Base-by-base conservation (phyloP, 2,888 invertebrate species). In the Amphipyra berbera region DNA sequence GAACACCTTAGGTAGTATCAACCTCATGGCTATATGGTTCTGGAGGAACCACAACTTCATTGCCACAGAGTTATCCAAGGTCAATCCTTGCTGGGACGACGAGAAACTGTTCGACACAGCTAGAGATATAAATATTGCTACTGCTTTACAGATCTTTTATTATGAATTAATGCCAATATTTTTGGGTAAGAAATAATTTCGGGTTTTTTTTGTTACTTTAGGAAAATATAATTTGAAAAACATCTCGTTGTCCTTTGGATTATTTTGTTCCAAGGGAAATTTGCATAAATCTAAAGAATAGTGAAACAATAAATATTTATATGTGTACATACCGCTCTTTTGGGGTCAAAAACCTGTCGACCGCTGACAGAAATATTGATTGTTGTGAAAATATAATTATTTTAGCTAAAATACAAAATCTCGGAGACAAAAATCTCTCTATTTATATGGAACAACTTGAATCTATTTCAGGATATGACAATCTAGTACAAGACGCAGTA, bases 41-140 rank as follows among this genome's bases (percentile, higher is more conserved):
- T 89, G 85, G 86, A 79, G 89, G 6, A 73, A 82, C 6, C 90
- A 90, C 61, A 90, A 90, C 49, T 60, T 76, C 0, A 82, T 90
- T 2, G 90, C 90, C 0, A 54, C 59, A 0, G 53, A 79, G 12
- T 58, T 90, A 21, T 71, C 79, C 0, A 48, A 70, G 12, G 66
- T 88, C 2, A 90, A 90, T 48, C 86, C 86, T 0, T 88, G 89
- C 54, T 90, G 89, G 90, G 57, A 74, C 27, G 90, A 90, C 21
- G 82, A 88, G 8, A 76, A 61, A 13, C 73, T 89, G 0, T 90
- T 90, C 46, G 50, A 77, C 4, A 82, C 83, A 0, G 85, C 90
- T 0, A 81, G 87, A 35, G 86, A 90, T 6, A 84, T 90, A 1
- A 88, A 87, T 44, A 89, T 89, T 15, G 89, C 89, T 37, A 57